phyloP scores from a whole-genome alignment of 2,113 vertebrate species.

The Accipiter virgatus region DNA sequence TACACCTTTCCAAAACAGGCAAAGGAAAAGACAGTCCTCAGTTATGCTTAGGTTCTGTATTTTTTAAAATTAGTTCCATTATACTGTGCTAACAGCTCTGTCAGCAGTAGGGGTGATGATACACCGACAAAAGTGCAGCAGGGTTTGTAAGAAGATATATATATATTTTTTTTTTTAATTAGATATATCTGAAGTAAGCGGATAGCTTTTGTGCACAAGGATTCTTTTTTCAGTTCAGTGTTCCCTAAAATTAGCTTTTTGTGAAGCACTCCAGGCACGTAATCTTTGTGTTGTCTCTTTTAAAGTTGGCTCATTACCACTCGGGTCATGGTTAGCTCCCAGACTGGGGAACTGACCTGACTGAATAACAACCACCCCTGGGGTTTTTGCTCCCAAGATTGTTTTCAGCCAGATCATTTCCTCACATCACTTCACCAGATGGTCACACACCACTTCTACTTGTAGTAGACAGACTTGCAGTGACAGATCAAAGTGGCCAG shows the following conservation, averaged over 20 bases:
- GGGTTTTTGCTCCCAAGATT: background rate
- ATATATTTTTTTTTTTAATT: no score
- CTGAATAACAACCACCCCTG: background rate
- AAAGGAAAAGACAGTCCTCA: background rate
- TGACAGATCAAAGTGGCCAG: background rate
- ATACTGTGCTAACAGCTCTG: background rate
- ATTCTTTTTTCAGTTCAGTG: background rate
- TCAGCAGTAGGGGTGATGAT: background rate
- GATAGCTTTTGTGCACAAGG: background rate
- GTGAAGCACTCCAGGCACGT: background rate
- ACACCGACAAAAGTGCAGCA: background rate
- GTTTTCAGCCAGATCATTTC: background rate
- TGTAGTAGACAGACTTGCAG: background rate
- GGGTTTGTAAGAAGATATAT: background rate
- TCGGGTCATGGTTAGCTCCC: background rate
- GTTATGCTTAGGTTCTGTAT: background rate
- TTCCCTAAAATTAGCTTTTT: background rate
- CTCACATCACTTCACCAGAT: background rate
- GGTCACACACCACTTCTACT: background rate
- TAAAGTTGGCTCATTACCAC: background rate
- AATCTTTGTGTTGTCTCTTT: background rate
- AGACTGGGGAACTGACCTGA: background rate
- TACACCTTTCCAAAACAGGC: background rate
- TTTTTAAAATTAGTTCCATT: background rate
- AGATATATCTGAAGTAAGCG: background rate